Evolutionary conservation across 2,797 vertebrate genomes (phyloP).

Genomic region (Adrianichthys oophorus): DNA sequence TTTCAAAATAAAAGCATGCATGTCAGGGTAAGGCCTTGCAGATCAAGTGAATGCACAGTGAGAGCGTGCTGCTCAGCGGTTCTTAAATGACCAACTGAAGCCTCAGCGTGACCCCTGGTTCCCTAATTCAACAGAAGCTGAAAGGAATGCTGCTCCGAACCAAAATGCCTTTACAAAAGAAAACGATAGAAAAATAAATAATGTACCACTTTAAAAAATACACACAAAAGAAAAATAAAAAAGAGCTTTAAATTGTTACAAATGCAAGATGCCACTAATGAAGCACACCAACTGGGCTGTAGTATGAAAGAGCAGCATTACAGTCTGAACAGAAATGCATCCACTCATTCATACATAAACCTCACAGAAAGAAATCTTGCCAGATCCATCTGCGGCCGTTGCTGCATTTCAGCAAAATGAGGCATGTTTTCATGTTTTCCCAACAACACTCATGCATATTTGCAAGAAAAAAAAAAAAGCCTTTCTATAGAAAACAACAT

Average conservation of each 20-base stretch:
- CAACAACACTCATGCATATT: constrained; percentile 36
- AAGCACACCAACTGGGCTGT: constrained; percentile 39
- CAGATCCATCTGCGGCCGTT: constrained; percentile 20
- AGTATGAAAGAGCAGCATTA: constrained; percentile 52
- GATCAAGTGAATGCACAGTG: constrained; percentile 42
- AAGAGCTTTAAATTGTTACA: constrained; percentile 48
- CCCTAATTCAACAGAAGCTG: constrained; percentile 35
- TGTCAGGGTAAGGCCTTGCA: constrained; percentile 46
- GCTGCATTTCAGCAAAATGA: constrained; percentile 39
- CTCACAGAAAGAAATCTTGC: constrained; percentile 4
- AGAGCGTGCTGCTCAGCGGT: too few species aligned
- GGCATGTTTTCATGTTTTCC: constrained; percentile 9
- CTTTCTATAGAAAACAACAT: constrained; percentile 33
- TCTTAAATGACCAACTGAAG: background rate
- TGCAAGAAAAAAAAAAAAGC: constrained; percentile 16
- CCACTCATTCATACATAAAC: constrained; percentile 30
- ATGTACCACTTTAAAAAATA: constrained; percentile 72
- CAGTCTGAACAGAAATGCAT: constrained; percentile 43
- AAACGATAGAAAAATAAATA: constrained; percentile 78
- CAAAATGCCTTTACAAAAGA: constrained; percentile 74
- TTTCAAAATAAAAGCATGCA: constrained; percentile 42
- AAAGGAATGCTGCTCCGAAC: constrained; percentile 78
- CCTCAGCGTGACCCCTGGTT: constrained; percentile 26
- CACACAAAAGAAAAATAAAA: constrained; percentile 72
- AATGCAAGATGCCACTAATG: constrained; percentile 51